phyloP scores from a whole-genome alignment of 37 sponge, comb jelly and placozoan genomes.

The Chondrosia reniformis region DNA sequence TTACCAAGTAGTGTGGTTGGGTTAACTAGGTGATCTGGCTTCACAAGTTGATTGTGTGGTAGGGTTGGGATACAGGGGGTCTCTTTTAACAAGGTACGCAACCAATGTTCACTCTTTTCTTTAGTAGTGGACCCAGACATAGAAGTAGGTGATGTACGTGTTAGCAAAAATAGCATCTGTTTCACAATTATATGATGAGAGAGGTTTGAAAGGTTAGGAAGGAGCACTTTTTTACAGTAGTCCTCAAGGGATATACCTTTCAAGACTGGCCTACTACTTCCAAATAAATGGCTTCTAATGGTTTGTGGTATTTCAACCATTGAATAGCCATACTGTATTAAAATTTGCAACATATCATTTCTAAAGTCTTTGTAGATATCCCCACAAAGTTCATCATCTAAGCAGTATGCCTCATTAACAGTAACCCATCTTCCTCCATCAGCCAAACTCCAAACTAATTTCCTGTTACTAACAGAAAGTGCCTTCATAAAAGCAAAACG shows the following conservation, averaged over 20 bases:
- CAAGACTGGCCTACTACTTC: background rate
- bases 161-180: conserved; percentile 31
- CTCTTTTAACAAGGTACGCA: conserved; percentile 6
- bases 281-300: background rate
- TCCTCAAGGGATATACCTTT: background rate
- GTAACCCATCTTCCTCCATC: conserved; percentile 48
- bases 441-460: background rate
- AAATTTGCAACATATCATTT: conserved; percentile 5
- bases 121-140: no score
- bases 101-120: no score
- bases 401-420: background rate
- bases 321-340: conserved; percentile 8
- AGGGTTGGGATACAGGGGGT: conserved; percentile 28
- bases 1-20: background rate
- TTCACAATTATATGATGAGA: background rate
- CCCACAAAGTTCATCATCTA: background rate
- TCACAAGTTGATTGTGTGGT: background rate
- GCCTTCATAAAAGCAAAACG: background rate
- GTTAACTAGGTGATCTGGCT: conserved; percentile 18
- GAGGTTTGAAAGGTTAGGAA: conserved; percentile 3
- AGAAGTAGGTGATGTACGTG: no score
- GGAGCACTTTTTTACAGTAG: conserved; percentile 32
- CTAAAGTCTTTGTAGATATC: background rate
- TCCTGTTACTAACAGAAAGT: background rate
- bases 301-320: conserved; percentile 26